These are phyloP conservation scores for Gracilinanus agilis DNA, from an alignment of 2,113 vertebrate genomes.

Conservation along the genomic window DNA sequence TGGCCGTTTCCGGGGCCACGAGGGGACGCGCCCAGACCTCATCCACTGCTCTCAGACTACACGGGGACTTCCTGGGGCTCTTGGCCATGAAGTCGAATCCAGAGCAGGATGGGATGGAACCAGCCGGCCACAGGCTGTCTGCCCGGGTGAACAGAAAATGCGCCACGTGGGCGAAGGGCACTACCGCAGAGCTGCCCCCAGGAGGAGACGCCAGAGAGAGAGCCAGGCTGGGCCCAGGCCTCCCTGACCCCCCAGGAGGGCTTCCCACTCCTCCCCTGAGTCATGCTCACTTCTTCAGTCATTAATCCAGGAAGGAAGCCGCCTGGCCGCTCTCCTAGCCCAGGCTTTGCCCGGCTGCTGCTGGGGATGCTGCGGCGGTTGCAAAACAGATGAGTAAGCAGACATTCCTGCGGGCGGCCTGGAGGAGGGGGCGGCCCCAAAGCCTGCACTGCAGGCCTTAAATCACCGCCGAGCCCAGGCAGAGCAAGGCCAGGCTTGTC, in stretches of 20 bases:
- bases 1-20: not conserved
- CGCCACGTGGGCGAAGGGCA: not conserved
- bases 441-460: slow-evolving; percentile 64
- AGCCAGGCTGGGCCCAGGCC: too few species aligned
- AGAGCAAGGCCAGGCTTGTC: slow-evolving; percentile 66
- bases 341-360: slow-evolving; percentile 41
- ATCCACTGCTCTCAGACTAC: not conserved
- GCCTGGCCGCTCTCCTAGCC: slow-evolving; percentile 59
- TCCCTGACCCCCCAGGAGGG: slow-evolving; percentile 50
- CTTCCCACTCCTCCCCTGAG: slow-evolving; percentile 36
- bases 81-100: not conserved
- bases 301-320: slow-evolving; percentile 77
- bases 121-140: too few species aligned
- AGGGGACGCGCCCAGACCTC: too few species aligned
- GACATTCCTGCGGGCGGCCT: slow-evolving; percentile 63
- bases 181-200: not conserved
- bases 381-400: slow-evolving; percentile 75
- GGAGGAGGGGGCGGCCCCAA: slow-evolving; percentile 55
- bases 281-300: slow-evolving; percentile 60
- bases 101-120: not conserved
- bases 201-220: not conserved
- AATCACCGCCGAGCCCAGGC: slow-evolving; percentile 5
- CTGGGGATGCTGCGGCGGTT: slow-evolving; percentile 57
- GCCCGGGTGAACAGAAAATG: not conserved
- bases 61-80: too few species aligned